Evolutionary conservation across 2,888 invertebrate genomes (phyloP).

Genomic region (Drosophila yooni): DNA sequence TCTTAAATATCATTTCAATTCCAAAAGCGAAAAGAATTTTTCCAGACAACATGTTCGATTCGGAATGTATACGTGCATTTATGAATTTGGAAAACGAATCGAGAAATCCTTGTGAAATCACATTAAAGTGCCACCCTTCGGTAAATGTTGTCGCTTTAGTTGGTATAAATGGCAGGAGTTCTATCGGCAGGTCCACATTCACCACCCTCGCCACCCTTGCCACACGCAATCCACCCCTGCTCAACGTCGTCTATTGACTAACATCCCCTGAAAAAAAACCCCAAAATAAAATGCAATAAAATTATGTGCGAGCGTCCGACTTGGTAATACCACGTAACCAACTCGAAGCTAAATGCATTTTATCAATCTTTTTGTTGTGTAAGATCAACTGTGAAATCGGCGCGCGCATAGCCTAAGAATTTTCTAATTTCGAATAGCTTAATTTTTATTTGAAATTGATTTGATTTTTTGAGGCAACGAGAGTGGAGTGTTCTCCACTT

Average conservation of each 20-base stretch:
- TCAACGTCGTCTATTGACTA: not conserved
- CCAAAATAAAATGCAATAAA: not conserved
- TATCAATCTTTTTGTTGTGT: not conserved
- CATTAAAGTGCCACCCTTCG: slow-evolving; percentile 48
- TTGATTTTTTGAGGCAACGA: no score
- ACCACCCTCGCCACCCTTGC: not conserved
- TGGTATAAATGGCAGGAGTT: slow-evolving; percentile 2
- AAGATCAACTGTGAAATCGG: not conserved
- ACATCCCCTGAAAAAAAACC: not conserved
- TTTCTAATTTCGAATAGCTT: not conserved
- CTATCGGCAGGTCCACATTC: not conserved
- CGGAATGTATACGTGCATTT: not conserved
- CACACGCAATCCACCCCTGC: slow-evolving; percentile 1
- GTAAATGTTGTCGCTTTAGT: slow-evolving; percentile 30
- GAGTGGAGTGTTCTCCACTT: not conserved
- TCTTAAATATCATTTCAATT: not conserved
- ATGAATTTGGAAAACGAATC: not conserved
- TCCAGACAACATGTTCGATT: not conserved
- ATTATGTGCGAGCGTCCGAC: not conserved
- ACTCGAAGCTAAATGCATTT: not conserved
- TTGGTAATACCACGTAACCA: not conserved
- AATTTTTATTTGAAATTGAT: not conserved
- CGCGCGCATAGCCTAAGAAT: no score
- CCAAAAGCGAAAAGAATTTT: not conserved
- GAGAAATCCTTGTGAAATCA: slow-evolving; percentile 33